These are phyloP conservation scores for Girardia tigrina DNA, from an alignment of 2,888 invertebrate genomes.

Conservation along the genomic window DNA sequence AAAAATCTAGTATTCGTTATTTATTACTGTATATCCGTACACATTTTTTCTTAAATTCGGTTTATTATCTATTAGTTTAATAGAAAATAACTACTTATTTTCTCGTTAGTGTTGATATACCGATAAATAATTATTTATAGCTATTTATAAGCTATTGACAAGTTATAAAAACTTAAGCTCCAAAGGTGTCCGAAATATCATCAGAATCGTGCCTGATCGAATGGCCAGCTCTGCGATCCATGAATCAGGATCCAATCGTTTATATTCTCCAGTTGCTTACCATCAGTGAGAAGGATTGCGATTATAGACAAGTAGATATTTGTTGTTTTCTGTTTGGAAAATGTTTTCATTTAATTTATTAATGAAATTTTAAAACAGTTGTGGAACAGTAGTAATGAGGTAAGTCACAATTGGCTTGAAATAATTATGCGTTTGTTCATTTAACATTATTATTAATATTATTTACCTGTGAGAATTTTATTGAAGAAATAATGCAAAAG, in stretches of 20 bases:
- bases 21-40: no score
- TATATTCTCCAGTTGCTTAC: slow-evolving; percentile 62
- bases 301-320: slow-evolving; percentile 56
- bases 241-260: slow-evolving; percentile 58
- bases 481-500: no score
- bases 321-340: background rate
- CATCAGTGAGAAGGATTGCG: slow-evolving; percentile 51
- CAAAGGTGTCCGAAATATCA: slow-evolving; percentile 56
- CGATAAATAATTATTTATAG: no score
- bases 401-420: slow-evolving; percentile 8
- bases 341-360: background rate
- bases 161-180: slow-evolving; percentile 51
- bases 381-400: background rate
- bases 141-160: no score
- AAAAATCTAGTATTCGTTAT: no score
- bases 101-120: no score
- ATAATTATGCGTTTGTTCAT: no score
- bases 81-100: no score
- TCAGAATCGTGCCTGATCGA: slow-evolving; percentile 57
- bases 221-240: slow-evolving; percentile 58
- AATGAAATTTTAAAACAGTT: background rate
- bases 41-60: no score
- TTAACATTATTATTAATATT: slow-evolving; percentile 1
- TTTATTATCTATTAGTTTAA: no score
- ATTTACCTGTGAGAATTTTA: no score